These are phyloP conservation scores for Odocoileus virginianus DNA, from an alignment of 2,113 vertebrate species.

Conservation along the genomic window DNA sequence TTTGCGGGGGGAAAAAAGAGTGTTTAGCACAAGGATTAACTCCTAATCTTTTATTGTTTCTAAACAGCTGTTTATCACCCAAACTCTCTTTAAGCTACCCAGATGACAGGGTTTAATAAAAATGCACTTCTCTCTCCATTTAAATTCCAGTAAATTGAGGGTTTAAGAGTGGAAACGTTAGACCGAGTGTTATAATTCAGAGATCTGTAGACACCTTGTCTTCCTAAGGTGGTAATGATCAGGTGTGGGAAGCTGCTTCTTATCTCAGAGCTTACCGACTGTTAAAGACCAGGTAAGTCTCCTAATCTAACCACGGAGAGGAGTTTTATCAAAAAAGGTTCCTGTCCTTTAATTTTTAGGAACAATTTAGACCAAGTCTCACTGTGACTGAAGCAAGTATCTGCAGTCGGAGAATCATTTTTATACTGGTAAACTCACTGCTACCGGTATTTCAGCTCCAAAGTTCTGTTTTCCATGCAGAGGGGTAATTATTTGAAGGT, in stretches of 20 bases:
- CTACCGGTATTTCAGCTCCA: constrained; percentile 46
- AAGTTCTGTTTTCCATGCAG: constrained; percentile 71
- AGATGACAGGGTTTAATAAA: constrained; percentile 36
- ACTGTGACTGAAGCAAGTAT: constrained; percentile 1
- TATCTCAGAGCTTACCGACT: neutral
- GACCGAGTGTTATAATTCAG: neutral
- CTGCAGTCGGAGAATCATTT: neutral
- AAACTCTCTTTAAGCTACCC: constrained; percentile 48
- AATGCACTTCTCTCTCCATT: neutral
- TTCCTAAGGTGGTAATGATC: neutral
- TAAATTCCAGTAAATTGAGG: neutral
- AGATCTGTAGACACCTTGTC: neutral
- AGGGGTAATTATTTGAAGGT: constrained; percentile 88
- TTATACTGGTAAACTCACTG: neutral
- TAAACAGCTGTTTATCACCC: constrained; percentile 48
- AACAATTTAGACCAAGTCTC: constrained; percentile 45
- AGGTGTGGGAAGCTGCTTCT: constrained; percentile 7
- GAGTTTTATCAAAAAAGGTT: constrained; percentile 17
- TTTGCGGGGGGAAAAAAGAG: neutral
- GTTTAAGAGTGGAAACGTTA: neutral
- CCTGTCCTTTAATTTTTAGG: constrained; percentile 37
- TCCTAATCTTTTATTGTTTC: constrained; percentile 56
- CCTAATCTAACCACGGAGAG: neutral
- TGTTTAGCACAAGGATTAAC: constrained; percentile 52
- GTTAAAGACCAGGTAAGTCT: neutral